Base-by-base conservation (phyloP, 2,113 vertebrate species). In the Reinhardtius hippoglossoides region DNA sequence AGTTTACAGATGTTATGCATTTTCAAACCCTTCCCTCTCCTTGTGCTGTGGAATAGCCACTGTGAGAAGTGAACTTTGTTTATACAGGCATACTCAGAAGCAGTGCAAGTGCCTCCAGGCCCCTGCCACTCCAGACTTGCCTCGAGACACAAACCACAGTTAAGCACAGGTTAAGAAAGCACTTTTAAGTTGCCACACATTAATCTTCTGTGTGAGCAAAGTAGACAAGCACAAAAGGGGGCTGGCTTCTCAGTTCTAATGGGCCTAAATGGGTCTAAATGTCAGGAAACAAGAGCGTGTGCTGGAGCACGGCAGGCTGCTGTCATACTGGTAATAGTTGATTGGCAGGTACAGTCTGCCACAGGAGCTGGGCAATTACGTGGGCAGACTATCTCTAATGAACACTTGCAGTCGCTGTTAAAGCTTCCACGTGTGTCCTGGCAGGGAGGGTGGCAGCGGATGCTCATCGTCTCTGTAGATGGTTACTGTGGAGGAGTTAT, bases 321-420 rank as follows among this genome's bases (percentile, higher is more conserved):
- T 91, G 86, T 82, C 74, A 88, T 60, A 61, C 57, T 62, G 64
- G 88, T 88, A 87, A 13, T 56, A 66, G 83, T 82, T 84, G 87
- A 91, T 87, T 92, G 88, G 75, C 80, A 78, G 76, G 67, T 76
- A 59, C 83, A 85, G 88, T 59, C 83, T 90, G 71, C 48, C 86
- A 76, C 90, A 57, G 83, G 89, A 93, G 88, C 79, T 74, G 63
- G 66, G 71, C 92, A 93, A 95, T 95, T 94, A 92, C 73, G 75
- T 66, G 83, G 92, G 89, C 88, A 89, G 79, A 86, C 77, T 96
- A 95, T 95, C 95, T 94, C 74, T 87, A 91, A 94, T 69, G 90
- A 95, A 93, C 94, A 95, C 90, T 94, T 92, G 94, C 92, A 94
- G 70, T 73, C 23, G 57, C 78, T 90, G 82, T 93, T 92, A 89